Conservation (phyloP, 2,888 invertebrate species). For the Craniophora ligustri region DNA sequence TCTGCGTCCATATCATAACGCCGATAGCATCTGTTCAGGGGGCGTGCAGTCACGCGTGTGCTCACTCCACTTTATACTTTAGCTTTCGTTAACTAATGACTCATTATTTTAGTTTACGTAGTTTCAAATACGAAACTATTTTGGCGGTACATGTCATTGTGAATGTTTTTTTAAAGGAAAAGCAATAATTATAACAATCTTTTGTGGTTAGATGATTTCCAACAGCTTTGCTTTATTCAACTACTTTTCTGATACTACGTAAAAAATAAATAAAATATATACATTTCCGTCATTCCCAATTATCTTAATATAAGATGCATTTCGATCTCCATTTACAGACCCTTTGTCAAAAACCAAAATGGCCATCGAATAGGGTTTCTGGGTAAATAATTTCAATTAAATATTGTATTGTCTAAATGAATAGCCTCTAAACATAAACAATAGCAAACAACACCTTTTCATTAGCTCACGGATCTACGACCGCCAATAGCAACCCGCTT, state of each 20-base stretch:
- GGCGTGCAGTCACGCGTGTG: conserved; percentile 70
- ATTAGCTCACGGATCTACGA: conserved; percentile 47
- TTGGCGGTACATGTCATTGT: conserved; percentile 35
- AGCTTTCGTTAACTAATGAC: conserved; percentile 64
- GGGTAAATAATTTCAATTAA: background rate
- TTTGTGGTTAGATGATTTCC: too few species aligned
- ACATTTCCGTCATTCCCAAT: too few species aligned
- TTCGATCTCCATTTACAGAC: too few species aligned
- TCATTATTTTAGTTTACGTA: conserved; percentile 50
- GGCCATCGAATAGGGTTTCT: too few species aligned
- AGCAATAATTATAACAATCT: too few species aligned
- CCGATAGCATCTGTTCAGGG: conserved; percentile 70
- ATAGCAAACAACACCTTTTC: conserved; percentile 50
- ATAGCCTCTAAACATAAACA: conserved; percentile 40
- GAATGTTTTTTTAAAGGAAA: too few species aligned
- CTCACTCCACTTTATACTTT: conserved; percentile 58
- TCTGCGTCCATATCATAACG: conserved; percentile 48
- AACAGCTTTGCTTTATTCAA: too few species aligned
- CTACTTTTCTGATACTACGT: too few species aligned
- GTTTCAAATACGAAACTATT: conserved; percentile 22
- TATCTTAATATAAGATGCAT: too few species aligned
- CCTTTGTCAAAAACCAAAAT: too few species aligned
- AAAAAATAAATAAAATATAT: too few species aligned
- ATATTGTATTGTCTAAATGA: conserved; percentile 29
- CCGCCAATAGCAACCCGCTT: conserved; percentile 57